Conservation (phyloP, 2,888 invertebrate species). For the Drosophila ustulata region DNA sequence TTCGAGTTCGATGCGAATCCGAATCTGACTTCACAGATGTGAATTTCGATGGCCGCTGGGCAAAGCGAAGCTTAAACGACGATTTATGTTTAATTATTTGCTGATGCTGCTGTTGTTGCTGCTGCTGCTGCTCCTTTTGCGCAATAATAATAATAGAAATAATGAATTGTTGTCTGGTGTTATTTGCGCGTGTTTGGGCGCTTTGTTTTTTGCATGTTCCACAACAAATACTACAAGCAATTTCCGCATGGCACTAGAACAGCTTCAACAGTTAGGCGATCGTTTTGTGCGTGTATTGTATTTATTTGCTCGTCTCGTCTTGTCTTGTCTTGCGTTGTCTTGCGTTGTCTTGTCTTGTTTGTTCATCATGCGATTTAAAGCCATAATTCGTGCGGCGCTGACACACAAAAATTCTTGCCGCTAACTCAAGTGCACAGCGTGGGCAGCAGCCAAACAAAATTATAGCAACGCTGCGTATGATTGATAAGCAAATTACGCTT, state of each 20-base stretch:
- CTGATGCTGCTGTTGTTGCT: constrained; percentile 30
- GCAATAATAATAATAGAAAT: constrained; percentile 54
- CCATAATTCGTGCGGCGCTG: constrained; percentile 73
- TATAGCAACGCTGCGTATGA: constrained; percentile 67
- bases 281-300: constrained; percentile 27
- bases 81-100: constrained; percentile 71
- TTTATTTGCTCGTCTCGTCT: constrained; percentile 42
- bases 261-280: constrained; percentile 32
- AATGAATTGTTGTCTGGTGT: constrained; percentile 52
- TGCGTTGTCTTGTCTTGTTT: constrained; percentile 32
- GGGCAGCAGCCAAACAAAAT: constrained; percentile 31
- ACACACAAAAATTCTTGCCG: constrained; percentile 55
- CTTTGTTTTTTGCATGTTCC: constrained; percentile 58
- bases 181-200: constrained; percentile 42
- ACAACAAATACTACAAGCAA: constrained; percentile 54
- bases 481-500: constrained; percentile 71
- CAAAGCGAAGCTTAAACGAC: constrained; percentile 49
- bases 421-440: constrained; percentile 51
- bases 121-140: constrained; percentile 28
- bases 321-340: constrained; percentile 18
- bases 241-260: constrained; percentile 71
- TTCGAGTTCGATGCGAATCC: constrained; percentile 6
- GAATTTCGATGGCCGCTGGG: constrained; percentile 34
- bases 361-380: constrained; percentile 54
- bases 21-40: constrained; percentile 13